These are phyloP conservation scores for Psammodynastes pulverulentus DNA, from an alignment of 2,113 vertebrate genomes.

Conservation along the genomic window DNA sequence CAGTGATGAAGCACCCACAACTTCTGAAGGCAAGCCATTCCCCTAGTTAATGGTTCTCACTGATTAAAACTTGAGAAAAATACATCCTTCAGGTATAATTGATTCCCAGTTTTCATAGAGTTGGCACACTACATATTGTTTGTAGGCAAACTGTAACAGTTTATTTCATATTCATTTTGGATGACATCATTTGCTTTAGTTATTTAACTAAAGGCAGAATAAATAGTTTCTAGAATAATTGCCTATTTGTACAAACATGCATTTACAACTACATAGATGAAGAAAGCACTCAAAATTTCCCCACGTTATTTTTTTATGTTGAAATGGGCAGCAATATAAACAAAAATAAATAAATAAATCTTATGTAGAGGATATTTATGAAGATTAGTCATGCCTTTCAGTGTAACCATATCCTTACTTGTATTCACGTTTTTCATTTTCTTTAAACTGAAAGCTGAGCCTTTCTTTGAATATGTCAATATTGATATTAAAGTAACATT, in stretches of 20 bases:
- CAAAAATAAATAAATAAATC: background rate
- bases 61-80: background rate
- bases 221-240: background rate
- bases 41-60: background rate
- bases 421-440: background rate
- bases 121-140: background rate
- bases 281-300: background rate
- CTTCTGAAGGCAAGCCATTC: background rate
- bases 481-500: background rate
- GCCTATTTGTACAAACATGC: background rate
- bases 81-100: background rate
- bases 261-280: background rate
- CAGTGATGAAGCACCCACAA: background rate
- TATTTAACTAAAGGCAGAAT: background rate
- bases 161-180: background rate
- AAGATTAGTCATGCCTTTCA: background rate
- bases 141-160: background rate
- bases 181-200: background rate
- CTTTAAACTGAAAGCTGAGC: background rate
- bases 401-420: background rate
- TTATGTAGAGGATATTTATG: background rate
- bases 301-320: too few species aligned
- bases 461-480: background rate
- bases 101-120: background rate
- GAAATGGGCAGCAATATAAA: background rate